Evolutionary conservation across 2,113 vertebrate species (phyloP), one percentile per base, ranked within the genome.

Genomic region (Origma solitaria): DNA sequence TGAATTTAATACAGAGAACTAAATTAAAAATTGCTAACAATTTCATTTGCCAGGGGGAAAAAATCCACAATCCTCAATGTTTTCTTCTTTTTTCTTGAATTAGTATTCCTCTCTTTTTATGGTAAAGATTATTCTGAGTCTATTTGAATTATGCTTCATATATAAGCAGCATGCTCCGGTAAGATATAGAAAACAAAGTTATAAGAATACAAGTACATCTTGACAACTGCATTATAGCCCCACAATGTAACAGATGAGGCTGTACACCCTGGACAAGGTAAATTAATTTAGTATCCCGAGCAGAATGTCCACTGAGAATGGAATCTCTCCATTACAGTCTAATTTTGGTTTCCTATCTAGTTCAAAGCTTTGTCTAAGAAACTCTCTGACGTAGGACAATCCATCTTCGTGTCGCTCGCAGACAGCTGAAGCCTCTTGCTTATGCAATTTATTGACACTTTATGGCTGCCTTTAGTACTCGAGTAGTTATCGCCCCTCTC

Each of bases 401-500:
- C 97, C 97, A 97, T 98, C 98, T 98, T 97, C 28, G 35, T 98
- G 98, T 97, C 97, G 96, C 96, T 92, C 1, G 21, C 88, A 91
- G 96, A 98, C 97, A 97, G 96, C 94, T 97, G 94, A 98, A 97
- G 80, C 89, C 94, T 97, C 94, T 93, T 97, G 96, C 94, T 97
- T 97, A 97, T 96, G 96, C 95, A 97, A 97, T 98, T 97, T 97
- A 97, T 98, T 98, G 98, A 98, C 97, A 97, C 90, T 97, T 97
- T 97, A 95, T 96, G 93, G 95, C 93, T 97, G 97, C 97, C 95
- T 96, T 96, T 96, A 97, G 97, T 98, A 97, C 96, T 97, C 79
- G 93, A 86, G 96, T 94, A 98, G 97, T 98, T 98, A 98, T 98
- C 97, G 33, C 83, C 95, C 82, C 90, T 97, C 93, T 98, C 95